These are phyloP conservation scores for Fulmarus glacialis DNA, from an alignment of 2,113 vertebrate species.

Conservation along the genomic window DNA sequence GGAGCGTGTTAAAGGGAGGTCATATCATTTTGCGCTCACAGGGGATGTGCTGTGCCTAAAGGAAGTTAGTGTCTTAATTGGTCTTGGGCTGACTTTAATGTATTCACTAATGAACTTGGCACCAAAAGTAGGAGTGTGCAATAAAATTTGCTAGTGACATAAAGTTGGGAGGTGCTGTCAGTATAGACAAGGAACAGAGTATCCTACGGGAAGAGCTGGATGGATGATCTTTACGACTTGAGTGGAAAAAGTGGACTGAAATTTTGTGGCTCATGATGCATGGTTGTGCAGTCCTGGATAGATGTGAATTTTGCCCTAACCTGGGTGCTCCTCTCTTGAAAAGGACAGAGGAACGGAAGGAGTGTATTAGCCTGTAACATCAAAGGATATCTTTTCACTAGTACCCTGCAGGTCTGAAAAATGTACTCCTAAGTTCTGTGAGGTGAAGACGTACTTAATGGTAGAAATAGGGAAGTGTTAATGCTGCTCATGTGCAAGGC, in stretches of 20 bases:
- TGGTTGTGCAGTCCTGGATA: neutral
- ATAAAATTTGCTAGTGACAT: neutral
- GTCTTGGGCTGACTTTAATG: neutral
- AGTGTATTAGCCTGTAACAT: neutral
- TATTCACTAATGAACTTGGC: neutral
- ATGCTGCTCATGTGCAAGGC: neutral
- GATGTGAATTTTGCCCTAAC: neutral
- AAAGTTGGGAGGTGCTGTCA: neutral
- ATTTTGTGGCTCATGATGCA: neutral
- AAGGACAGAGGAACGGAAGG: neutral
- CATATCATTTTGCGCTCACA: neutral
- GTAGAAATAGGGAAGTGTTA: neutral
- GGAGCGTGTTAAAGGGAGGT: neutral
- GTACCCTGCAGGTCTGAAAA: neutral
- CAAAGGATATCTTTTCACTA: neutral
- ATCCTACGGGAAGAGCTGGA: neutral
- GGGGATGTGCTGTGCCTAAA: neutral
- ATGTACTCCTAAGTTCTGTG: neutral
- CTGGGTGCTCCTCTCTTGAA: neutral
- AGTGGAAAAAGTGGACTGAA: neutral
- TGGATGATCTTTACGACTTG: neutral
- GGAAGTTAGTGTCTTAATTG: neutral
- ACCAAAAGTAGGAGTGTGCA: neutral
- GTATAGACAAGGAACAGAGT: neutral
- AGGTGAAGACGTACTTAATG: neutral